phyloP scores from a whole-genome alignment of 2,888 invertebrate genomes.

The Habrosyne pyritoides region DNA sequence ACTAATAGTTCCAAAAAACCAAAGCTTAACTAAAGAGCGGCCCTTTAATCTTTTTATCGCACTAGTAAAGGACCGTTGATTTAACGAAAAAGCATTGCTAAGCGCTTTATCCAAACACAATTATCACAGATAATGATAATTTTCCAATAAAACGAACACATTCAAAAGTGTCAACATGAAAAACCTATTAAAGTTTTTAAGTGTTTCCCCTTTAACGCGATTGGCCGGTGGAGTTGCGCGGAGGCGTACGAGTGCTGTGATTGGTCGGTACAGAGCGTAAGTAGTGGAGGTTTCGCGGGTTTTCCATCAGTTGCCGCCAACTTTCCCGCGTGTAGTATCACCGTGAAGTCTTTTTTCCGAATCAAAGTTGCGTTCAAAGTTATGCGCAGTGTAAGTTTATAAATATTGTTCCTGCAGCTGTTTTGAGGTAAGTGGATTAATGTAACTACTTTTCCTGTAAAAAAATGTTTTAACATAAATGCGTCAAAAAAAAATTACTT shows the following conservation, averaged over 20 bases:
- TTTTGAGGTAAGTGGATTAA: constrained; percentile 44
- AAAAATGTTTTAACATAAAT: too few relatives aligned
- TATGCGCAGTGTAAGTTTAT: constrained; percentile 53
- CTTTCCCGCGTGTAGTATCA: constrained; percentile 60
- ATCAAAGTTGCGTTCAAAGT: constrained; percentile 50
- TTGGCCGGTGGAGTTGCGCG: constrained; percentile 56
- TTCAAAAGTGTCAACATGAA: constrained; percentile 65
- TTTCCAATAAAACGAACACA: constrained; percentile 47
- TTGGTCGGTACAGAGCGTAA: constrained; percentile 66
- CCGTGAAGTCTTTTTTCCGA: constrained; percentile 29
- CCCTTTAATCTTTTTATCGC: constrained; percentile 4
- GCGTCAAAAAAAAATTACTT: background rate
- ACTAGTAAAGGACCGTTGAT: constrained; percentile 5
- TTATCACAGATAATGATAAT: constrained; percentile 39
- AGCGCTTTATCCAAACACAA: constrained; percentile 8
- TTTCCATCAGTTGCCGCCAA: constrained; percentile 69
- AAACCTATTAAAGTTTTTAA: constrained; percentile 78
- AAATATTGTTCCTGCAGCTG: constrained; percentile 23
- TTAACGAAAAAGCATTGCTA: constrained; percentile 6
- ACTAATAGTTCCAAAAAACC: background rate
- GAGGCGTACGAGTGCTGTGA: constrained; percentile 63
- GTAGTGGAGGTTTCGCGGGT: constrained; percentile 74
- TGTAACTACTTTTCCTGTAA: background rate
- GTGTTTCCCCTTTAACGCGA: constrained; percentile 63
- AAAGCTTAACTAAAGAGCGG: background rate